These are phyloP conservation scores for Eupithecia tripunctaria DNA, from an alignment of 2,888 invertebrate species.

Conservation along the genomic window DNA sequence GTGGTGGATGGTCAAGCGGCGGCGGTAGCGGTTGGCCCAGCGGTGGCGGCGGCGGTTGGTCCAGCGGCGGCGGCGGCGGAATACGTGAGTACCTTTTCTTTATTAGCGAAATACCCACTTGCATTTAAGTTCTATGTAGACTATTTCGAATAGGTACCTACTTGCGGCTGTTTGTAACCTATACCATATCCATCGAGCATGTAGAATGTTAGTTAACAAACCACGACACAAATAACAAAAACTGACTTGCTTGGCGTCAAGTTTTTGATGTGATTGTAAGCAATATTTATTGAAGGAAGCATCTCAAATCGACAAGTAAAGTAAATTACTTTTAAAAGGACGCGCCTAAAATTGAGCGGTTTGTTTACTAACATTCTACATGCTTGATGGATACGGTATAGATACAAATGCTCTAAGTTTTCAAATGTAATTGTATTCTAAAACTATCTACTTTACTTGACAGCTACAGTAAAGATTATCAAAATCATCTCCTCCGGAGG, in stretches of 20 bases:
- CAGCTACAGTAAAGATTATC: slow-evolving; percentile 70
- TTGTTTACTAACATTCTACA: no score
- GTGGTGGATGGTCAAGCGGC: slow-evolving; percentile 47
- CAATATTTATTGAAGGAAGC: no score
- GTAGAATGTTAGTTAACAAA: no score
- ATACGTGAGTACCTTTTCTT: slow-evolving; percentile 48
- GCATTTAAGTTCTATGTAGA: background rate
- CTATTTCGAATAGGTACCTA: background rate
- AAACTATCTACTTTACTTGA: slow-evolving; percentile 27
- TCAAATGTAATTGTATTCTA: background rate
- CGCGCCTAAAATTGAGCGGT: no score
- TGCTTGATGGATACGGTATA: no score
- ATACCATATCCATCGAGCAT: no score
- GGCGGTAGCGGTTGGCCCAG: slow-evolving; percentile 44
- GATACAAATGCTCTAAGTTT: background rate
- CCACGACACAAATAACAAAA: no score
- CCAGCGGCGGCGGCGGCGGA: slow-evolving; percentile 54
- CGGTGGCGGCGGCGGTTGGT: slow-evolving; percentile 50
- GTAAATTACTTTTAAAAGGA: no score
- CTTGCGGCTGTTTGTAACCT: background rate
- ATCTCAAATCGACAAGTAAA: no score
- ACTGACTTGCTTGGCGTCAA: no score
- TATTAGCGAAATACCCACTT: background rate
- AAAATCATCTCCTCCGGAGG: slow-evolving; percentile 69
- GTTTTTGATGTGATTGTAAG: no score